A percentile compares a stretch with the other conserved stretches of the same genome.
Evolutionary conservation across 2,113 vertebrate species (phyloP).

Genomic region (Scolopax mira): DNA sequence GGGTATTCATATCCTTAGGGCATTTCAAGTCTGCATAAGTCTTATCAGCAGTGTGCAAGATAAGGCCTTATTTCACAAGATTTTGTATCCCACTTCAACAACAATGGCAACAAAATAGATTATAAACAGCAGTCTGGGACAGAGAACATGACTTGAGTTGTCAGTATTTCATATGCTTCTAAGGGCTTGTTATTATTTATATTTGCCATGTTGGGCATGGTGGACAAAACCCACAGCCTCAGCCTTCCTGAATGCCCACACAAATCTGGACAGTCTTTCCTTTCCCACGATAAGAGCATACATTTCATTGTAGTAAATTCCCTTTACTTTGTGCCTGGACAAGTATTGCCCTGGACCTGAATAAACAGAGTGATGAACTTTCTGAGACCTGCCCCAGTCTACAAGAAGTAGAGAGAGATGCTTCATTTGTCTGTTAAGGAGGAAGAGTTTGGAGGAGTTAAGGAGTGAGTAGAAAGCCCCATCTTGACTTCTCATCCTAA

Average conservation of each 20-base stretch:
- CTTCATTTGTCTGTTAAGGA: background rate
- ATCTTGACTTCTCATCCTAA: background rate
- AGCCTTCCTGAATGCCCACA: background rate
- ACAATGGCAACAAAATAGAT: background rate
- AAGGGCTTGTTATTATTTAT: background rate
- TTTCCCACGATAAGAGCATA: background rate
- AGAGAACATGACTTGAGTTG: background rate
- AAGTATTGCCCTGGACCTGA: background rate
- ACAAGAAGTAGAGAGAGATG: background rate
- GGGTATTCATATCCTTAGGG: background rate
- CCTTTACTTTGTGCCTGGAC: background rate
- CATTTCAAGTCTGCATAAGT: background rate
- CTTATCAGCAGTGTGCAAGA: background rate
- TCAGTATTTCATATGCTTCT: background rate
- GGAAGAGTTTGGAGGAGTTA: background rate
- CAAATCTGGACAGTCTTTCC: background rate
- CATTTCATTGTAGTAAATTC: background rate
- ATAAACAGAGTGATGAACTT: background rate
- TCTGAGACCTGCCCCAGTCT: background rate
- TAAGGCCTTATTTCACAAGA: background rate
- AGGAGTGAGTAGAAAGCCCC: background rate
- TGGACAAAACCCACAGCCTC: background rate
- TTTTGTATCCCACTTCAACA: background rate
- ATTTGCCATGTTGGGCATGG: background rate
- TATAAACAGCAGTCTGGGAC: background rate